Percentiles rank a stretch among this genome's conserved stretches.
Conservation (phyloP, 2,113 vertebrate genomes). For the Vidua chalybeata region DNA sequence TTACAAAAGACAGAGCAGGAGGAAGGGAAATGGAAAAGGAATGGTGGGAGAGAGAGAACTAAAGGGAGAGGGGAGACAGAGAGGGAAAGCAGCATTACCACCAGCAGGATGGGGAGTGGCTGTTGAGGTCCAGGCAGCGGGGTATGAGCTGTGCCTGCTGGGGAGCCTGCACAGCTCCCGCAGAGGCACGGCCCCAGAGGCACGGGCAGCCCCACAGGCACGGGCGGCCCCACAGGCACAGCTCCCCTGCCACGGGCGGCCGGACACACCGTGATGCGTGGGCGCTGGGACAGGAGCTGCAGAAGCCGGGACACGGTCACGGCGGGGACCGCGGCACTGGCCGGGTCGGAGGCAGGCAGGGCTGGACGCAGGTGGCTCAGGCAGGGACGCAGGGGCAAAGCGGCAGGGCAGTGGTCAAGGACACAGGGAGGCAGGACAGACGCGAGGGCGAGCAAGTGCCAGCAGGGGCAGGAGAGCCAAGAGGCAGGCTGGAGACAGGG, state of each 20-base stretch:
- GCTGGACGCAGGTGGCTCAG: not conserved
- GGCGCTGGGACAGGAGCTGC: not conserved
- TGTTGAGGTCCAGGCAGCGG: not conserved
- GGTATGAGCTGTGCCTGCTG: not conserved
- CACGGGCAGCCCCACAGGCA: too few relatives aligned
- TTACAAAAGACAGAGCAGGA: not conserved
- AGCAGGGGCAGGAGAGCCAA: not conserved
- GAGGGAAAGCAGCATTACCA: not conserved
- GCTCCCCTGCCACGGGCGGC: too few relatives aligned
- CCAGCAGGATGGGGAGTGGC: not conserved
- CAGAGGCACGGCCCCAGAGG: too few relatives aligned
- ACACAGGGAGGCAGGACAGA: not conserved
- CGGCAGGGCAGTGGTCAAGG: not conserved
- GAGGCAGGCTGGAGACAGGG: not conserved
- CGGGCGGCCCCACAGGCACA: too few relatives aligned
- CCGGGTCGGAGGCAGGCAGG: not conserved
- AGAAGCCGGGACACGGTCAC: too few relatives aligned
- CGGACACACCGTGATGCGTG: too few relatives aligned
- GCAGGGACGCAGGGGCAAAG: too few relatives aligned
- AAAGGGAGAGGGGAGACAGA: not conserved
- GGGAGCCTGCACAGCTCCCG: not conserved
- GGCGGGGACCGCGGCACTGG: too few relatives aligned
- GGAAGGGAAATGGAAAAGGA: not conserved
- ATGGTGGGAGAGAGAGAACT: not conserved
- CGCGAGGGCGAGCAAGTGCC: not conserved